These are phyloP conservation scores for Smutsia gigantea DNA, from an alignment of 2,797 vertebrate genomes.

Conservation along the genomic window DNA sequence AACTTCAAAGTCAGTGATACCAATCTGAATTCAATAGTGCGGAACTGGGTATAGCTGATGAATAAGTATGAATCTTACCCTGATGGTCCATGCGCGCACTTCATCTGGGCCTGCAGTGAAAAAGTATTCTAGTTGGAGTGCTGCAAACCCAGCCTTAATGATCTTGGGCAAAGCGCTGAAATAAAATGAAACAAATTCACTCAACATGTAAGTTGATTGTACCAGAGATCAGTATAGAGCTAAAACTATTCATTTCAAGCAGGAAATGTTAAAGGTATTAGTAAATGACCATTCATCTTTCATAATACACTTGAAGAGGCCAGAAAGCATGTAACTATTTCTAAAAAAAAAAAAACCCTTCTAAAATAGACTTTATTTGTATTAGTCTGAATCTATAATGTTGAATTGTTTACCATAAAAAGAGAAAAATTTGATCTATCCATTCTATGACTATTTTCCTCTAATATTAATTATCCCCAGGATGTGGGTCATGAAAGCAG, in stretches of 20 bases:
- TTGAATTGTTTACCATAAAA: slow-evolving; percentile 79
- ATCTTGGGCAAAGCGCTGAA: slow-evolving; percentile 97
- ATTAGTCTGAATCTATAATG: slow-evolving; percentile 64
- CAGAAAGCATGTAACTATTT: slow-evolving; percentile 65
- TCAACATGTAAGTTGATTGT: slow-evolving; percentile 79
- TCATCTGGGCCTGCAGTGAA: slow-evolving; percentile 99
- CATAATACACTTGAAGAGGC: slow-evolving; percentile 70
- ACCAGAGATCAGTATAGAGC: slow-evolving; percentile 55
- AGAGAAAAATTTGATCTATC: slow-evolving; percentile 74
- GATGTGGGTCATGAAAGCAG: slow-evolving; percentile 76
- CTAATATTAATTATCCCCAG: slow-evolving; percentile 79
- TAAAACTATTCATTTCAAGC: slow-evolving; percentile 79
- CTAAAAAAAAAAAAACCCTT: slow-evolving; percentile 76
- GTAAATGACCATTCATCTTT: slow-evolving; percentile 70
- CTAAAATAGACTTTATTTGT: slow-evolving; percentile 74
- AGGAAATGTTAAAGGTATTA: slow-evolving; percentile 75
- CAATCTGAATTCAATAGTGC: slow-evolving; percentile 95
- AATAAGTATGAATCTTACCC: slow-evolving; percentile 94
- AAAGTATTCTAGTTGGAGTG: slow-evolving; percentile 99
- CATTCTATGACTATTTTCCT: slow-evolving; percentile 70
- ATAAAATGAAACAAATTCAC: slow-evolving; percentile 86
- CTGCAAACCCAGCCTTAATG: slow-evolving; percentile 97
- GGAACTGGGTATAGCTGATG: slow-evolving; percentile 91
- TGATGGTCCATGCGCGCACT: slow-evolving; percentile 99
- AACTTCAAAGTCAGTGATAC: slow-evolving; percentile 98